phyloP scores from a whole-genome alignment of 2,113 vertebrate species.

The Speoplatyrhinus poulsoni region DNA sequence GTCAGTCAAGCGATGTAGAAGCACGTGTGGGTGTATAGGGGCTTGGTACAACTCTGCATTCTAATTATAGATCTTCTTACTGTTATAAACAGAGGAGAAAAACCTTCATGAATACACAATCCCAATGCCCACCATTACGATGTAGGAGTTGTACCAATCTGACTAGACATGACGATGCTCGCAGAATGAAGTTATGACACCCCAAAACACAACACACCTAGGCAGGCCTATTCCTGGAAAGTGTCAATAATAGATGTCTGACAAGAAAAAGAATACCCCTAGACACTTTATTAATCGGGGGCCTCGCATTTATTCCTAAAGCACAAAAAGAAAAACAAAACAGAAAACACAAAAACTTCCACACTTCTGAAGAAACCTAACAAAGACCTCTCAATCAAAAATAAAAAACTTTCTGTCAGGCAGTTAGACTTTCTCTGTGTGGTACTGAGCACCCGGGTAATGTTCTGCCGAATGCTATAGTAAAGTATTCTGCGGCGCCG shows the following conservation, averaged over 20 bases:
- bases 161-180: conserved; percentile 52
- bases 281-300: conserved; percentile 66
- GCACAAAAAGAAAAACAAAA: conserved; percentile 68
- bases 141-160: conserved; percentile 33
- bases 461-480: conserved; percentile 72
- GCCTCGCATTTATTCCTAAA: conserved; percentile 66
- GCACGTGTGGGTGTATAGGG: too few species aligned
- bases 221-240: conserved; percentile 67
- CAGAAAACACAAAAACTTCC: conserved; percentile 67
- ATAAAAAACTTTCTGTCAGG: conserved; percentile 71
- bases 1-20: too few species aligned
- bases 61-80: not conserved
- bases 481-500: conserved; percentile 74
- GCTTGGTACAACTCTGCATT: too few species aligned
- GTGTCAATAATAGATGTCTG: conserved; percentile 77
- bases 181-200: conserved; percentile 50
- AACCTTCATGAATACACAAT: conserved; percentile 31
- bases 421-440: conserved; percentile 62
- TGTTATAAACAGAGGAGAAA: conserved; percentile 32
- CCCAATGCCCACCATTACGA: conserved; percentile 34
- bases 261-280: conserved; percentile 72
- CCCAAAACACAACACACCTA: conserved; percentile 32
- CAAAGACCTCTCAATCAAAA: conserved; percentile 72
- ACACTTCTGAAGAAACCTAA: conserved; percentile 60
- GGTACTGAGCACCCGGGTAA: conserved; percentile 62